A percentile compares a stretch with the other conserved stretches of the same genome.
phyloP scores from a whole-genome alignment of 1,140 invertebrate genomes.

The Goniozus legneri region DNA sequence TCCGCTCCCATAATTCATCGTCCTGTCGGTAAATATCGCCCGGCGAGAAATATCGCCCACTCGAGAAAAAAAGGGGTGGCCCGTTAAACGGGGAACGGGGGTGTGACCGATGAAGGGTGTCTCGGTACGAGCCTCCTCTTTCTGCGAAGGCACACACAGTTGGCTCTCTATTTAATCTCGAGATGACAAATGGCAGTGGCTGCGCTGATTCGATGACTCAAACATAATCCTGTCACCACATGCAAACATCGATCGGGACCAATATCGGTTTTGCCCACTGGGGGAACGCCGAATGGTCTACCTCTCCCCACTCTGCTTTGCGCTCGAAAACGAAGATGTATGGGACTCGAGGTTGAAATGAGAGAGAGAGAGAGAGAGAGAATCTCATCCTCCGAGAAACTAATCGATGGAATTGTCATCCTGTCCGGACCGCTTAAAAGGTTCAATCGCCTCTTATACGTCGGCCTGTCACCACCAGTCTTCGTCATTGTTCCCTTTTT shows the following conservation, averaged over 20 bases:
- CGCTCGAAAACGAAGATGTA: not conserved
- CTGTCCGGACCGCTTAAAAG: constrained; percentile 1
- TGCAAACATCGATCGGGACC: constrained; percentile 42
- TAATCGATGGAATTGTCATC: constrained; percentile 15
- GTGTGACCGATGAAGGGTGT: constrained; percentile 10
- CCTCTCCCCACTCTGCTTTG: constrained; percentile 1
- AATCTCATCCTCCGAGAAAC: not conserved
- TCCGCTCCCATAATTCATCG: too few species aligned
- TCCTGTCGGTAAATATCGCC: too few species aligned
- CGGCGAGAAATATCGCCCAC: not conserved
- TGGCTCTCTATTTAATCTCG: constrained; percentile 44
- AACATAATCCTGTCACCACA: constrained; percentile 45
- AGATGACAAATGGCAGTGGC: constrained; percentile 43
- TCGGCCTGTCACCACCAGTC: not conserved
- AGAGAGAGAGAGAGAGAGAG: constrained; percentile 1
- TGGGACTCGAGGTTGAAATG: not conserved
- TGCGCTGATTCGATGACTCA: constrained; percentile 47
- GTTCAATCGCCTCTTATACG: not conserved
- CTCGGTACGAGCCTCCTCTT: constrained; percentile 15
- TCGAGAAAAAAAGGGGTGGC: constrained; percentile 3
- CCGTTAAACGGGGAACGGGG: not conserved
- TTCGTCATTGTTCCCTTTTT: too few species aligned
- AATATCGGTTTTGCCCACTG: constrained; percentile 26
- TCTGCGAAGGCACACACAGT: constrained; percentile 34
- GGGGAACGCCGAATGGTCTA: constrained; percentile 6